phyloP scores from a whole-genome alignment of 2,888 invertebrate species.

The Steinernema scapterisci region DNA sequence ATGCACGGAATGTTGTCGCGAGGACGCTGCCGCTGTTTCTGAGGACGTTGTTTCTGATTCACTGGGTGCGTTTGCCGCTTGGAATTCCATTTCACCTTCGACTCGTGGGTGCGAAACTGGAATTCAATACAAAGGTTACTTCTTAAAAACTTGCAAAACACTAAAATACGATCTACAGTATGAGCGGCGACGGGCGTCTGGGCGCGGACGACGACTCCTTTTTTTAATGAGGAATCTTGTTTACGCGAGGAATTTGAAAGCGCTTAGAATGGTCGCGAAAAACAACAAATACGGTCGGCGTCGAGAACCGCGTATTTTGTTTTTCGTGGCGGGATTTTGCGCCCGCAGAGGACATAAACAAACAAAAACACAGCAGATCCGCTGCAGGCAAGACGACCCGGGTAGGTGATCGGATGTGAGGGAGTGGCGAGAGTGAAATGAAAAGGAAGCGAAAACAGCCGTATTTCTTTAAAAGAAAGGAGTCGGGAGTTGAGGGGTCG shows the following conservation, averaged over 20 bases:
- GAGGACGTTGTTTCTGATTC: background rate
- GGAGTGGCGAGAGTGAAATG: too few species aligned
- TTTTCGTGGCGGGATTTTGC: constrained; percentile 1
- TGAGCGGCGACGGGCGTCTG: background rate
- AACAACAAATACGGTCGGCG: background rate
- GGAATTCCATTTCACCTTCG: background rate
- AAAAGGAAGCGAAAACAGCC: too few species aligned
- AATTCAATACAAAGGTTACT: background rate
- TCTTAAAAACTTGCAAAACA: background rate
- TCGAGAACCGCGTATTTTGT: background rate
- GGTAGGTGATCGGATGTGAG: too few species aligned
- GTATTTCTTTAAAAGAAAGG: too few species aligned
- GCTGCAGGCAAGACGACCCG: background rate
- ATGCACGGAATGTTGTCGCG: background rate
- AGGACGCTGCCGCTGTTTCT: background rate
- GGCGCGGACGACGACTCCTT: background rate
- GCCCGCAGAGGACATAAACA: constrained; percentile 13
- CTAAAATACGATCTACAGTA: background rate
- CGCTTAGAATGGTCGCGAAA: background rate
- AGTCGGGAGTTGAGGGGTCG: too few species aligned
- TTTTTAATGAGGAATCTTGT: background rate
- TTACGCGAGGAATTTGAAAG: constrained; percentile 1
- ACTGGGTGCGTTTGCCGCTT: background rate
- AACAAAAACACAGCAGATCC: constrained; percentile 11
- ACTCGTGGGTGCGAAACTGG: background rate